Evolutionary conservation across 1,140 invertebrate species (phyloP), one percentile per base, ranked within the genome.

Genomic region (Ruditapes philippinarum): DNA sequence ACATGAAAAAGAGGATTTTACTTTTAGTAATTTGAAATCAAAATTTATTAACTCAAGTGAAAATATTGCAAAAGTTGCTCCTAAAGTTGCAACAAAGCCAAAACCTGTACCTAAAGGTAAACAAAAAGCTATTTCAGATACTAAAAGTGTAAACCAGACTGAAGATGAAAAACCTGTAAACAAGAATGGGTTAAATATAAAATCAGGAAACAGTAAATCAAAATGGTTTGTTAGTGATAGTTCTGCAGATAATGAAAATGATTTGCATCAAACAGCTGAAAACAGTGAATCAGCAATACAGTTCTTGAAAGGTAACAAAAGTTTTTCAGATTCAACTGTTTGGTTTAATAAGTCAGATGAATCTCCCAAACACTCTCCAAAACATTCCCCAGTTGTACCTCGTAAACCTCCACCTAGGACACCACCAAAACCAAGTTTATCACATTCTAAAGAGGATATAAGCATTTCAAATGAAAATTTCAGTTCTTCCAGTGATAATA

Each of bases 21-120:
- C 49, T 31, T 79, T 70, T 42, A 28, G 19, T 25, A 79, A 68
- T 54, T 49, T 88, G 25, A 88, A 79, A 40, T 88, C 85, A 68
- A 88, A 65, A 31, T 80, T 88, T 49, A 14, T 33, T 33, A 60
- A 19, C 12, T 88, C 60, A 9, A 31, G 28, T 45, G 40, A 70
- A 70, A 70, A 83, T 42, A 45, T 45, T 68, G 65, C 80, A 65
- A 38, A 83, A 49, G 36, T 28, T 25, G 31, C 22, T 45, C 42
- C 36, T 25, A 54, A 38, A 54, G 49, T 74, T 31, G 65, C 83
- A 40, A 28, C 49, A n/a, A 86, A 86, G 76, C 68, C 65, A 42
- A 86, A 74, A 60, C 83, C 83, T 17, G 14, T 12, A 28, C 25
- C 28, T 4, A 57, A 38, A 22, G 78, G 17, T 17, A 80, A 60